Evolutionary conservation across 2,888 invertebrate species (phyloP).

Genomic region (Catocala fraxini): DNA sequence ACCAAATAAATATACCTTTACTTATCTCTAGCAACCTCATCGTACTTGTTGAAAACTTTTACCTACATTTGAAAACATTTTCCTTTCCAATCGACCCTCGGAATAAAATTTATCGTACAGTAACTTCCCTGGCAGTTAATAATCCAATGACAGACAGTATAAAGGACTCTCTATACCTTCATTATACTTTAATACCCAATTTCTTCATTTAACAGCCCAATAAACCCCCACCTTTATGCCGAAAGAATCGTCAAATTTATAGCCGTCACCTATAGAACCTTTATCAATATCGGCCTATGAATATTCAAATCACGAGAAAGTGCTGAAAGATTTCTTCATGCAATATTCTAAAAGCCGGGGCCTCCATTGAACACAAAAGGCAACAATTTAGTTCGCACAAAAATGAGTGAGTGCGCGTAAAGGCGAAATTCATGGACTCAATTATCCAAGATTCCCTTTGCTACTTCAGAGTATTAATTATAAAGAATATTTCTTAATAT

Average conservation of each 20-base stretch:
- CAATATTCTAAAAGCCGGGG: conserved; percentile 27
- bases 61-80: too few species aligned
- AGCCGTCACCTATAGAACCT: conserved; percentile 33
- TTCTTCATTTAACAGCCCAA: conserved; percentile 33
- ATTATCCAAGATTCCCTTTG: conserved; percentile 38
- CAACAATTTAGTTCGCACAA: conserved; percentile 41
- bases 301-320: conserved; percentile 47
- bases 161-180: conserved; percentile 12
- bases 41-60: too few species aligned
- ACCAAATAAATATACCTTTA: too few species aligned
- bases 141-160: conserved; percentile 12
- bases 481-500: conserved; percentile 39
- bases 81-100: too few species aligned
- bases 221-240: conserved; percentile 28
- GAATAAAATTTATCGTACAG: too few species aligned
- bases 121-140: conserved; percentile 4
- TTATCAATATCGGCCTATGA: conserved; percentile 47
- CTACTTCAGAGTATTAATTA: conserved; percentile 41
- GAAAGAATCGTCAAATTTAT: conserved; percentile 33
- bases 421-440: conserved; percentile 37
- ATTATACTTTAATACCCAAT: conserved; percentile 28
- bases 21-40: too few species aligned
- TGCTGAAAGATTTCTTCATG: conserved; percentile 30
- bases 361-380: conserved; percentile 29
- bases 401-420: conserved; percentile 21